These are phyloP conservation scores for Myiopsitta monachus DNA, from an alignment of 2,113 vertebrate genomes.

Conservation along the genomic window DNA sequence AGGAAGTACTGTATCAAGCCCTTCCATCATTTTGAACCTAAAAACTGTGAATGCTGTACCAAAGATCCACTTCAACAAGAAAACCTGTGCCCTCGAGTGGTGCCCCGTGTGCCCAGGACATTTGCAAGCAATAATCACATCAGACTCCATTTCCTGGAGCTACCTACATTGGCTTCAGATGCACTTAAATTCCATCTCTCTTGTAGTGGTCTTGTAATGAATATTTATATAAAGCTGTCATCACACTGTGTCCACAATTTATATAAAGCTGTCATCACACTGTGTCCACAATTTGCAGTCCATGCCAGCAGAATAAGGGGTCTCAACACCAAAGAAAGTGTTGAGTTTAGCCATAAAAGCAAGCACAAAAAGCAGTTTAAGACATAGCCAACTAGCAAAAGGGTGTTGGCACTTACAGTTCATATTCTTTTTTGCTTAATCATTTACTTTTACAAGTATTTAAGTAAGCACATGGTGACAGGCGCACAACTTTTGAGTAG, in stretches of 20 bases:
- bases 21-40: not conserved
- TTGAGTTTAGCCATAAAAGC: not conserved
- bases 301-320: not conserved
- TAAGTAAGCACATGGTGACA: not conserved
- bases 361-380: not conserved
- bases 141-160: not conserved
- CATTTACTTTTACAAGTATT: not conserved
- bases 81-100: not conserved
- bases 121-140: not conserved
- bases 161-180: not conserved
- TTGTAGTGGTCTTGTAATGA: not conserved
- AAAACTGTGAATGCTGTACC: not conserved
- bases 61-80: not conserved
- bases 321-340: not conserved
- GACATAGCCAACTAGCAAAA: not conserved
- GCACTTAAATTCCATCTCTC: not conserved
- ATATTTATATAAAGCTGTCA: not conserved
- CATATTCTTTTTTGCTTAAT: not conserved
- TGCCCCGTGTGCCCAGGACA: not conserved
- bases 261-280: not conserved
- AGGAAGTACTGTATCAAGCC: not conserved
- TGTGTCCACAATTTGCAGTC: not conserved
- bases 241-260: not conserved
- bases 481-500: not conserved
- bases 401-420: not conserved